A percentile compares a stretch with the other conserved stretches of the same genome.
phyloP scores from a whole-genome alignment of 2,888 invertebrate genomes.

The Epinotia brunnichana region DNA sequence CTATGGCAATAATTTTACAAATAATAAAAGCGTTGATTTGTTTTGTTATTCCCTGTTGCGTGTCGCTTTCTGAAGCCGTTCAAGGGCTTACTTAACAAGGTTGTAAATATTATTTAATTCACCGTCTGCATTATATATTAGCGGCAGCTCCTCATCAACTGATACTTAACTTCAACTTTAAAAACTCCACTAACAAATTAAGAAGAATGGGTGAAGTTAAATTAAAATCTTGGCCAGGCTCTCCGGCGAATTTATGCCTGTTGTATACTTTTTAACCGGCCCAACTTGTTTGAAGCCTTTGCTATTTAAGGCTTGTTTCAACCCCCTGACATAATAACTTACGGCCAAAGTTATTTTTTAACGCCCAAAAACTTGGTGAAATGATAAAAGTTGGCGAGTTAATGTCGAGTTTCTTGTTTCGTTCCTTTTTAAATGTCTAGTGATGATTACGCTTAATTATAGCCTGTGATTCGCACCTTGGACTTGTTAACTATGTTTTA shows the following conservation, averaged over 20 bases:
- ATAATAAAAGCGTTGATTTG: too few relatives aligned
- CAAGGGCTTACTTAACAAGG: not conserved
- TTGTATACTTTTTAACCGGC: conserved; percentile 58
- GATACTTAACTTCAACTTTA: conserved; percentile 51
- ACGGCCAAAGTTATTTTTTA: conserved; percentile 47
- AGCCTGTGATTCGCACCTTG: conserved; percentile 34
- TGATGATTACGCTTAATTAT: conserved; percentile 49
- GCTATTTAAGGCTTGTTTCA: conserved; percentile 47
- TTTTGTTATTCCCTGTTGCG: not conserved
- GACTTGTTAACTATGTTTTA: conserved; percentile 41
- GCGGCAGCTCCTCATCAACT: conserved; percentile 39
- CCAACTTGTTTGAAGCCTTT: conserved; percentile 46
- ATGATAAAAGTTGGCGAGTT: conserved; percentile 49
- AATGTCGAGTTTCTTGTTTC: conserved; percentile 46
- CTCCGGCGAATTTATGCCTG: conserved; percentile 71
- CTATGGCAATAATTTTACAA: too few relatives aligned
- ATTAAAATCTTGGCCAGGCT: conserved; percentile 75
- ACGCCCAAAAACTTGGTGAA: conserved; percentile 45
- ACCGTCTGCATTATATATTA: conserved; percentile 22
- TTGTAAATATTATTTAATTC: not conserved
- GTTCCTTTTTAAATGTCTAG: conserved; percentile 46
- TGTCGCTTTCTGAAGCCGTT: not conserved
- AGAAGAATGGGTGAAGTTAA: conserved; percentile 80
- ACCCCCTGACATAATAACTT: conserved; percentile 44
- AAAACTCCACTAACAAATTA: conserved; percentile 76